Conservation (phyloP, 2,888 invertebrate species). For the Bellardia bayeri region DNA sequence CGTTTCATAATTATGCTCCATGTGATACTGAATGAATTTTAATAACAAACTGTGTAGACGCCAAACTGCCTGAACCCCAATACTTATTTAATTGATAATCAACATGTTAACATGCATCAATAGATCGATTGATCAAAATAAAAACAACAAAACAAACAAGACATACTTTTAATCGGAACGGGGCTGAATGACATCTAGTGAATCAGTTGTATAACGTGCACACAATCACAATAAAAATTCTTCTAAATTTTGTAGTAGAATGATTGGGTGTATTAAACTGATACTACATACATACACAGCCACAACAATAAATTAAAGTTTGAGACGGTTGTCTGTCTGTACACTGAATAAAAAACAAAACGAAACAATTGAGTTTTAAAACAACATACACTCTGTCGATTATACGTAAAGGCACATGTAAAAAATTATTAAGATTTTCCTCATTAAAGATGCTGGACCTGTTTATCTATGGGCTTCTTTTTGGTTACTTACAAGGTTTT, state of each 20-base stretch:
- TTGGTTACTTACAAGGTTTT: too few relatives aligned
- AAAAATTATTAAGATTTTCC: background rate
- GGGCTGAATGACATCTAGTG: constrained; percentile 18
- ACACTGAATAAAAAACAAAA: constrained; percentile 32
- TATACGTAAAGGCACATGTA: background rate
- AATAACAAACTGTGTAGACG: constrained; percentile 37
- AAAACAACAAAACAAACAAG: background rate
- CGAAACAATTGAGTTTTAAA: constrained; percentile 35
- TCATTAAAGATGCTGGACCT: too few relatives aligned
- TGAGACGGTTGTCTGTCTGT: constrained; percentile 38
- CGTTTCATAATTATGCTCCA: constrained; percentile 46
- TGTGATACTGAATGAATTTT: constrained; percentile 38
- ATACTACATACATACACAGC: constrained; percentile 14
- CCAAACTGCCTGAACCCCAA: constrained; percentile 40
- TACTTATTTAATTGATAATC: constrained; percentile 9
- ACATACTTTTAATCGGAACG: constrained; percentile 47
- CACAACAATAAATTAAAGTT: constrained; percentile 30
- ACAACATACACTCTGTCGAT: constrained; percentile 14
- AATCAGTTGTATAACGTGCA: constrained; percentile 22
- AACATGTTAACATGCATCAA: constrained; percentile 41
- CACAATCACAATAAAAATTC: background rate
- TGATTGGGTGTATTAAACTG: constrained; percentile 55
- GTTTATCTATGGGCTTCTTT: too few relatives aligned
- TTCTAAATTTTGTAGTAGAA: background rate
- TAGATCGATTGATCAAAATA: constrained; percentile 48